Base-by-base conservation (phyloP, 2,113 vertebrate species). In the Grantiella picta region DNA sequence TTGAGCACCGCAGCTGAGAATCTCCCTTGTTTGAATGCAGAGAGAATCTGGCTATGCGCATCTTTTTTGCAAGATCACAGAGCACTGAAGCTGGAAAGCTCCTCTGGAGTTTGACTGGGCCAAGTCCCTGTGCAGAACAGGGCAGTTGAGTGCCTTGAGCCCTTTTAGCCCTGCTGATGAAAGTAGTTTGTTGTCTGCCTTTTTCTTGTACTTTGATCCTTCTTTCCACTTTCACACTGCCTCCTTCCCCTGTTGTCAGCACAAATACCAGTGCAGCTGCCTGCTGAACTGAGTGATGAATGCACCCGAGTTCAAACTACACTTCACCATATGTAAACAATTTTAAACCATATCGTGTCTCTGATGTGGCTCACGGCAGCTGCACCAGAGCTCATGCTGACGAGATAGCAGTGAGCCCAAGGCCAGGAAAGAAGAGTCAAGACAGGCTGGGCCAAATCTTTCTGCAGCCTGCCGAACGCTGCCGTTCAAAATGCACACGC, bases 211-310 rank as follows among this genome's bases (percentile, higher is more conserved):
- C 78, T 87, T 87, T n/a, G 70, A 90, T 85, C 49, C 61, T 79
- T 60, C 35, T 42, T 87, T 85, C 75, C 75, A 64, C 75, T 93
- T 85, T 69, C 61, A 36, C 73, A 15, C 17, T 56, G 65, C 25
- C 49, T 92, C 45, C 53, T 68, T 86, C 20, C 54, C 57, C 49
- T 56, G 31, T 7, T 72, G 73, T 79, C 87, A 96, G 87, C 78
- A 85, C 65, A 91, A 87, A 87, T 31, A 78, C 1, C 36, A 36
- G 44, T 49, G 35, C 78, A 92, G 56, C 52, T 14, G 9, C 33
- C 65, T 71, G 31, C 56, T 78, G 44, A 90, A 61, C 77, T 64
- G 69, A 71, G 75, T 8, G 33, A 71, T 36, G 38, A 87, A 84
- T 5, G 7, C 4, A 77, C 33, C n/a, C 0, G 2, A 69, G 87